Evolutionary conservation across 1,140 invertebrate species (phyloP), one percentile per base, ranked within the genome.

Genomic region (Trachymyrmex cornetzi): DNA sequence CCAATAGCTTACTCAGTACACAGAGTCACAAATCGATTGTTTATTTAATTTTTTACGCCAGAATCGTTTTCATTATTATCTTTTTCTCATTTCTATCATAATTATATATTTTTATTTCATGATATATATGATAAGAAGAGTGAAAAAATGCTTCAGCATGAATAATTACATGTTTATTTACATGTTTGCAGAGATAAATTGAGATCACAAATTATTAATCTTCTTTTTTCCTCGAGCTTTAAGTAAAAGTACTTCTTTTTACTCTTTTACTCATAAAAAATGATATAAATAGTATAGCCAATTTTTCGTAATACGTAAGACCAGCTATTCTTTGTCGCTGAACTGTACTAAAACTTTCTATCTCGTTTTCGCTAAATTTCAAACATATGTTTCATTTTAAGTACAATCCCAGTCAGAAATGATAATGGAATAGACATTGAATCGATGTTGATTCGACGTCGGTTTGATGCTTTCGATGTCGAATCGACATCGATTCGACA

Each of bases 221-320:
- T 19, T 3, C 9, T 64, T 66, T 44, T 77, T 67, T 12, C 27
- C 34, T 22, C 2, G 4, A 22, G 34, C 14, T 44, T 19, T 27
- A 57, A 57, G 3, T 53, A 3, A 81, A 81, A 81, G 22, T 69
- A 38, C 3, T 67, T 22, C 7, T 38, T 44, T 55, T 27, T 66
- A 53, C 3, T 50, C 27, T 80, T 80, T 22, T 63, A 44, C 0
- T 81, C 14, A 48, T 14, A 71, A 44, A 22, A 38, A 81, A 55
- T 6, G 0, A 0, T 48, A 19, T 14, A 81, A 19, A 55, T 27
- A 50, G 12, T 53, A 80, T 6, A 55, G n/a, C 14, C 16, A 55
- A 4, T n/a, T 16, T 24, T 77, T 44, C 16, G 1, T 6, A 3
- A 44, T 0, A 57, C 16, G 30, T 80, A 44, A 44, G 11, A 44